A percentile compares a stretch with the other conserved stretches of the same genome.
Conservation (phyloP, 2,888 invertebrate genomes). For the Argyresthia goedartella region DNA sequence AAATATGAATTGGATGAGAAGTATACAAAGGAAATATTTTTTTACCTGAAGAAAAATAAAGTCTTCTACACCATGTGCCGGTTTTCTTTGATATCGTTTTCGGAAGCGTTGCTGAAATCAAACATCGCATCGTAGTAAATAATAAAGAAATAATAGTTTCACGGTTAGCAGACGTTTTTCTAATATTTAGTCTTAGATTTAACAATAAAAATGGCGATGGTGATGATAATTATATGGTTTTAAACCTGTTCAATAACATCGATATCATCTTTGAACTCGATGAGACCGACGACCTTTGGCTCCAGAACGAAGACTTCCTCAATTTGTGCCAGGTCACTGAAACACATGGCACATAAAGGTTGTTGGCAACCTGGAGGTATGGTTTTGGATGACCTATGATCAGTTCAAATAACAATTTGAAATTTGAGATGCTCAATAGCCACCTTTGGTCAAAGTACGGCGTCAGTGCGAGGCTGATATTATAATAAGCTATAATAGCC, state of each 20-base stretch:
- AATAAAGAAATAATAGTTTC: no score
- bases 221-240: background rate
- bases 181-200: background rate
- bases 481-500: no score
- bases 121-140: background rate
- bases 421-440: no score
- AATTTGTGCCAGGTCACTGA: conserved; percentile 5
- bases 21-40: no score
- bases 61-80: conserved; percentile 34
- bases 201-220: background rate
- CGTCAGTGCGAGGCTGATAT: no score
- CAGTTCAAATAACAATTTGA: no score
- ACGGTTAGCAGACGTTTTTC: no score
- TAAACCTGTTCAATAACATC: conserved; percentile 44
- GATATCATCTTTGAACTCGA: conserved; percentile 45
- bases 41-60: conserved; percentile 47
- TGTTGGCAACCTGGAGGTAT: no score
- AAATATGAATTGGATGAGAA: no score
- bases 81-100: conserved; percentile 55
- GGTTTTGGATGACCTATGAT: no score
- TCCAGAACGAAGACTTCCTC: conserved; percentile 3
- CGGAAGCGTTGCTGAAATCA: conserved; percentile 45
- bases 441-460: no score
- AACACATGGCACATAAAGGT: background rate
- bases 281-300: conserved; percentile 16